Percentiles rank a stretch among this genome's conserved stretches.
Evolutionary conservation across 2,888 invertebrate genomes (phyloP).

Genomic region (Lamellibrachia columna): DNA sequence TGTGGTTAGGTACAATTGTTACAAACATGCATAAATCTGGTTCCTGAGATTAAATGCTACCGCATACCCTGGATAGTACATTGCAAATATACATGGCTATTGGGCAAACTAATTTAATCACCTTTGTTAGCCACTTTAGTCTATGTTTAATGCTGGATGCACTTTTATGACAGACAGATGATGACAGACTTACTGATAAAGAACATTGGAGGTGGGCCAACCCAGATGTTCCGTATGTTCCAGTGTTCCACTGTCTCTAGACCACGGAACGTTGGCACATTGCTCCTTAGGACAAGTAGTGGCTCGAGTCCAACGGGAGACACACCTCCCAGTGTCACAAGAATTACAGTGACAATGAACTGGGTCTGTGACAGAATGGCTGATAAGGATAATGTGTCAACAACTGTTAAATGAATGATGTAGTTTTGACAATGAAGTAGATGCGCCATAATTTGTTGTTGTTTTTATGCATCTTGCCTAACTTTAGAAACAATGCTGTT

Average conservation of each 20-base stretch:
- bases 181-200: conserved; percentile 18
- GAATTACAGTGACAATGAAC: conserved; percentile 33
- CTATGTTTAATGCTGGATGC: too few relatives aligned
- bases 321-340: conserved; percentile 44
- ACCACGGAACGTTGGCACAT: conserved; percentile 51
- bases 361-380: conserved; percentile 7
- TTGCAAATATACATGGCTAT: too few relatives aligned
- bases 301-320: conserved; percentile 49
- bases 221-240: conserved; percentile 53
- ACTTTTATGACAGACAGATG: background rate
- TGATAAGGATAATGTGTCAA: background rate
- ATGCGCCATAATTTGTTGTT: background rate
- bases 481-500: background rate
- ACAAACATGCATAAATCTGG: too few relatives aligned
- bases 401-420: background rate
- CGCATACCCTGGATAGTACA: too few relatives aligned
- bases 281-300: conserved; percentile 37
- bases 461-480: background rate
- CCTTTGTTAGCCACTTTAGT: too few relatives aligned
- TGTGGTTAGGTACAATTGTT: background rate
- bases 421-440: background rate
- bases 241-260: conserved; percentile 50
- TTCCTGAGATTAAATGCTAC: too few relatives aligned
- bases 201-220: conserved; percentile 47
- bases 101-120: too few relatives aligned